Evolutionary conservation across 2,113 vertebrate species (phyloP), one percentile per base, ranked within the genome.

Genomic region (Burhinus bistriatus): DNA sequence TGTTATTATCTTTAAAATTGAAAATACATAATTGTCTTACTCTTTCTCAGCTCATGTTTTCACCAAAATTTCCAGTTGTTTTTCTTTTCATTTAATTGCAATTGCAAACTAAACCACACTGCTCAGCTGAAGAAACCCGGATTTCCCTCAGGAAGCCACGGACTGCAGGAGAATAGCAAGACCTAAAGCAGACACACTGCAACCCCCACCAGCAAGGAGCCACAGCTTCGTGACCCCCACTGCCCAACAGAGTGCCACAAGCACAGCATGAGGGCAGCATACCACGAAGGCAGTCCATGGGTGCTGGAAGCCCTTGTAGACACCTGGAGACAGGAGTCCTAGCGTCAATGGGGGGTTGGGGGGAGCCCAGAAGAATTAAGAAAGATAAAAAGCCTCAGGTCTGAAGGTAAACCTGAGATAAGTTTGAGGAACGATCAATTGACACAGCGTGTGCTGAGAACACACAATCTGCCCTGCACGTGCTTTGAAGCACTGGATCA

Each of bases 321-420:
- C 0, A 6, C 26, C 30, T 52, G 49, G 34, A 52, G 19, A 61
- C 2, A 14, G 7, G 15, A 95, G 19, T 9, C 29, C 6, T 47
- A 49, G 21, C 15, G 5, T 21, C 36, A 69, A 1, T 2, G 1
- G 21, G 12, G 8, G 5, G 8, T 0, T 70, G 54, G 32, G 68
- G 20, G 55, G 14, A 87, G 23, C 42, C 38, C 44, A 47, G 27
- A 29, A 70, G 38, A 78, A 49, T 45, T n/a, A 62, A 64, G 52
- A 65, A 55, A 72, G 11, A 47, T 6, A 52, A 77, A 86, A 89
- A 44, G 4, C 6, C 52, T 40, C 65, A 8, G 40, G 30, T 55
- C 40, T 6, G 3, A 79, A 94, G 65, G 55, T 64, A 90, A 80
- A 51, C 15, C 62, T 51, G 52, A 85, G 17, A 42, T 1, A 58